Evolutionary conservation across 2,113 vertebrate genomes (phyloP).

Genomic region (Hippocampus zosterae): DNA sequence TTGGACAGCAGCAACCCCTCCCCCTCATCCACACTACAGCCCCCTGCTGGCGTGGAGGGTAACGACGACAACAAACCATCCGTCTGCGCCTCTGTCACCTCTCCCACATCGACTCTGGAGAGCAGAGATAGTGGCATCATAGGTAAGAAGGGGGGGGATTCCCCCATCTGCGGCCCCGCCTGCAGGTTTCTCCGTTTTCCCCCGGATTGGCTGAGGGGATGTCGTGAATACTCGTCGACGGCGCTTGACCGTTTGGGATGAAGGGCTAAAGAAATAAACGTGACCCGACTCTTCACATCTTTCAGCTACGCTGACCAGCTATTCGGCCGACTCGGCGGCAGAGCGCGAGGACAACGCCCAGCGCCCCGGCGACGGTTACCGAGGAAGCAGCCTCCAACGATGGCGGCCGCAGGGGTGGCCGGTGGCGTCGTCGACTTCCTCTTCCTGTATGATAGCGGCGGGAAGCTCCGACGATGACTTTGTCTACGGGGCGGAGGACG

Average conservation of each 20-base stretch:
- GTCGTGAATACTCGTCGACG: too few relatives aligned
- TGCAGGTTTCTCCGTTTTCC: too few relatives aligned
- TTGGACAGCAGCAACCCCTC: conserved; percentile 88
- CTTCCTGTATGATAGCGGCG: conserved; percentile 63
- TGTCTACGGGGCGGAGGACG: conserved; percentile 85
- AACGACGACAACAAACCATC: conserved; percentile 73
- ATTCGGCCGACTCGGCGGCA: conserved; percentile 80
- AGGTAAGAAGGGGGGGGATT: conserved; percentile 73
- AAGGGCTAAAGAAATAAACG: too few relatives aligned
- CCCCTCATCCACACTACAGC: conserved; percentile 86
- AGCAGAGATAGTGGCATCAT: conserved; percentile 96
- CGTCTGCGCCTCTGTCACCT: conserved; percentile 80
- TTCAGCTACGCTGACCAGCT: conserved; percentile 90
- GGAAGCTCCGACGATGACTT: conserved; percentile 66
- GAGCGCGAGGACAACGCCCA: conserved; percentile 80
- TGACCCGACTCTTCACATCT: too few relatives aligned
- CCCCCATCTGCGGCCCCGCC: too few relatives aligned
- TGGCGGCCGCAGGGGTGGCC: conserved; percentile 76
- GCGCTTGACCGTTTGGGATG: too few relatives aligned
- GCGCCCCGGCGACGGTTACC: conserved; percentile 78
- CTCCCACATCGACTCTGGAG: conserved; percentile 91
- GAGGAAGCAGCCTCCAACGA: conserved; percentile 82
- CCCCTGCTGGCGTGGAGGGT: conserved; percentile 63
- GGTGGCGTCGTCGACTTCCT: conserved; percentile 70
- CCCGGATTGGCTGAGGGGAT: too few relatives aligned